Conservation (phyloP, 2,797 vertebrate species). For the Neoniphon sammara region DNA sequence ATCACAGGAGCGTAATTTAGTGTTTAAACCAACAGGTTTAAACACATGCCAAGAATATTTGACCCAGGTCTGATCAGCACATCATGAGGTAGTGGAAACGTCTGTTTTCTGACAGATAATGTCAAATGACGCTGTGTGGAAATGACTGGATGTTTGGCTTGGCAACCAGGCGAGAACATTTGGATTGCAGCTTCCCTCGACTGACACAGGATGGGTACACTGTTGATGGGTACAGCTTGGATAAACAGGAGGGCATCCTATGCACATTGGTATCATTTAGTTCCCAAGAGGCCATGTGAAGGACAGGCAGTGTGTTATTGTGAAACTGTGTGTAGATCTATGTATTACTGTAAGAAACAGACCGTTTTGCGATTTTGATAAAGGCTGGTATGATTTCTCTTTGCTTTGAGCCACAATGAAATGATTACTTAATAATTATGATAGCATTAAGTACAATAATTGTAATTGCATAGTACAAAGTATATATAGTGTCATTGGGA, state of each 20-base stretch:
- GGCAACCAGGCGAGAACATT: constrained; percentile 26
- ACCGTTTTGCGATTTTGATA: not conserved
- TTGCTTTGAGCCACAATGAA: not conserved
- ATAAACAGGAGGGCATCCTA: constrained; percentile 34
- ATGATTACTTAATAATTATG: not conserved
- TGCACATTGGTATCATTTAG: not conserved
- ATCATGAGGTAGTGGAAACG: constrained; percentile 51
- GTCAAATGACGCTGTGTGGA: constrained; percentile 48
- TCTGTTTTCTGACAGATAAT: constrained; percentile 68
- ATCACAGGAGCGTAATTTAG: constrained; percentile 43
- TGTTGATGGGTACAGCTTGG: constrained; percentile 19
- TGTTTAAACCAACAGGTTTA: constrained; percentile 4
- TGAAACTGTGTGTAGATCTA: not conserved
- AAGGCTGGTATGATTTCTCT: not conserved
- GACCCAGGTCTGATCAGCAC: constrained; percentile 7
- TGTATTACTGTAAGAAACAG: not conserved
- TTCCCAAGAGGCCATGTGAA: not conserved
- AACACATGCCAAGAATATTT: constrained; percentile 13
- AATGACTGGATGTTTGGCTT: constrained; percentile 64
- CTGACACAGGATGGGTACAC: constrained; percentile 10
- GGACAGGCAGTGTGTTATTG: constrained; percentile 3
- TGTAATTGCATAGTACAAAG: too few species aligned
- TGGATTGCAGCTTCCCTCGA: constrained; percentile 17
- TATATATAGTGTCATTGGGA: too few species aligned
- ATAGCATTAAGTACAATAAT: too few species aligned